These are phyloP conservation scores for Andinoacara biseriatus DNA, from an alignment of 2,113 vertebrate species.

Conservation along the genomic window DNA sequence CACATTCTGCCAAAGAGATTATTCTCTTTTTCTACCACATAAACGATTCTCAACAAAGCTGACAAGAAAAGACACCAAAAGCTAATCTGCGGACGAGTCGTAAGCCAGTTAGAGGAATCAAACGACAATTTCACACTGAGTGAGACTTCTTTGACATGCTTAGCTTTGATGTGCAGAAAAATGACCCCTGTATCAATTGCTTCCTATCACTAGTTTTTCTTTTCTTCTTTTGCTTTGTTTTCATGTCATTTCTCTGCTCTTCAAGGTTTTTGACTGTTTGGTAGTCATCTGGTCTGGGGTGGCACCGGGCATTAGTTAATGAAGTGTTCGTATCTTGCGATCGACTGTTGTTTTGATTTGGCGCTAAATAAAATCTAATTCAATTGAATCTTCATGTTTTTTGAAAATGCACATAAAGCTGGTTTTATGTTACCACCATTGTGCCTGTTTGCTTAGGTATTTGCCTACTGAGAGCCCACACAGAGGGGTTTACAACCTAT, in stretches of 20 bases:
- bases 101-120: constrained; percentile 55
- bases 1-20: constrained; percentile 33
- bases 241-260: not conserved
- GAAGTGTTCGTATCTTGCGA: no score
- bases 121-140: constrained; percentile 50
- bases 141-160: constrained; percentile 21
- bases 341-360: no score
- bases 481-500: no score
- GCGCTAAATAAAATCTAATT: no score
- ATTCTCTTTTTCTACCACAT: constrained; percentile 20
- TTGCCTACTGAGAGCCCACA: no score
- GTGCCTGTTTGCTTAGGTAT: no score
- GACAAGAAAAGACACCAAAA: constrained; percentile 24
- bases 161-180: constrained; percentile 9
- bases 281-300: not conserved
- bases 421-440: no score
- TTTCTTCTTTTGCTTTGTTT: not conserved
- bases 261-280: not conserved
- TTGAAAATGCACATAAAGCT: no score
- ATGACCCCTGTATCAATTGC: not conserved
- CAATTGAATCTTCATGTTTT: no score
- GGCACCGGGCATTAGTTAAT: no score
- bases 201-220: not conserved
- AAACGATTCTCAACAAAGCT: constrained; percentile 1
- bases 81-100: constrained; percentile 40